Percentiles rank a stretch among this genome's conserved stretches.
These are phyloP conservation scores for Drosophila meridiana DNA, from an alignment of 2,888 invertebrate genomes.

Conservation along the genomic window DNA sequence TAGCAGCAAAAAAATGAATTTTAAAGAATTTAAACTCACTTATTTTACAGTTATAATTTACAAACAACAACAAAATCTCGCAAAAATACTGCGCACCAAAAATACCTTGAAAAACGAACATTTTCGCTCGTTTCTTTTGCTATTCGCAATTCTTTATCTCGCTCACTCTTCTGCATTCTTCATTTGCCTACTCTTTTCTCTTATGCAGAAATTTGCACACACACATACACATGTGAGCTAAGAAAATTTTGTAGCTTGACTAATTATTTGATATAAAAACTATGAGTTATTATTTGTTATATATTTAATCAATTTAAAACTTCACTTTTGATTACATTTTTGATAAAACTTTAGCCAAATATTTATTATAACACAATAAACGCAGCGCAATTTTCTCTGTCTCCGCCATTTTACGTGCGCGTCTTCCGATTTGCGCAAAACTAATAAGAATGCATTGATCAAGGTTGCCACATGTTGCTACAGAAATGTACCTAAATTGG, in stretches of 20 bases:
- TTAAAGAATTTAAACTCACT: neutral
- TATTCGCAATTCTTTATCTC: neutral
- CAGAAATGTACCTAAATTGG: neutral
- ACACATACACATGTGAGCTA: neutral
- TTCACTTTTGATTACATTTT: neutral
- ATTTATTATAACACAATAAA: neutral
- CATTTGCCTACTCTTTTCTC: neutral
- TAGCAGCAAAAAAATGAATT: neutral
- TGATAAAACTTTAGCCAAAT: neutral
- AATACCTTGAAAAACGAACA: neutral
- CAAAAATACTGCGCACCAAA: neutral
- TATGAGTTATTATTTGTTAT: neutral
- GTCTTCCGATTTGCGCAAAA: neutral
- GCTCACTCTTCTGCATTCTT: neutral
- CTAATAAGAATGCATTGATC: neutral
- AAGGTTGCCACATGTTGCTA: neutral
- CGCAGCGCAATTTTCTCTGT: neutral
- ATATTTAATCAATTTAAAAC: neutral
- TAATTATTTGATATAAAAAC: neutral
- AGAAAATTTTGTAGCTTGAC: too few species aligned
- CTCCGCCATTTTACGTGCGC: slow-evolving; percentile 2
- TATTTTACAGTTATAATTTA: slow-evolving; percentile 4
- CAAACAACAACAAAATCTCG: neutral
- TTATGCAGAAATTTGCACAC: neutral
- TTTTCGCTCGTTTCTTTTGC: neutral